Conservation (phyloP, 2,113 vertebrate species). For the Percopsis transmontana region DNA sequence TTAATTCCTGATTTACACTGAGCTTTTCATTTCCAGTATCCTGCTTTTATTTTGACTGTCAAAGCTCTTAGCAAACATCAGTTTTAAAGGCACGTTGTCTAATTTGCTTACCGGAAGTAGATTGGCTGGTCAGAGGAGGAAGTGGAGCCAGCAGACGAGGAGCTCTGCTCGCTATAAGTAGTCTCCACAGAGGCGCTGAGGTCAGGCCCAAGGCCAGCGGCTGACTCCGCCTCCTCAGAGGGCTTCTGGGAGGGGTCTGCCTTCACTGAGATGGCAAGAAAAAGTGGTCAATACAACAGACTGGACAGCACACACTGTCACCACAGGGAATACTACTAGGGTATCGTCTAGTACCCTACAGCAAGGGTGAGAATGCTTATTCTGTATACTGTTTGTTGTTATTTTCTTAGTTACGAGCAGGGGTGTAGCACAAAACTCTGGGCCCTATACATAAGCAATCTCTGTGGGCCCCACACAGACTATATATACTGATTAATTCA, state of each 20-base stretch:
- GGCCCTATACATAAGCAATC: too few species aligned
- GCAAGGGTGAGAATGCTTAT: too few species aligned
- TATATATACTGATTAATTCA: too few species aligned
- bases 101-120: conserved; percentile 84
- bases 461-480: too few species aligned
- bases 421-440: too few species aligned
- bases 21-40: not conserved
- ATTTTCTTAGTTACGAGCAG: too few species aligned
- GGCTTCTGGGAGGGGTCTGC: conserved; percentile 69
- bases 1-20: too few species aligned
- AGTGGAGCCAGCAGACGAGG: conserved; percentile 77
- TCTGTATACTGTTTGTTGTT: too few species aligned
- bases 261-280: conserved; percentile 62
- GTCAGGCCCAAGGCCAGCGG: conserved; percentile 62
- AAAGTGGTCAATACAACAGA: not conserved
- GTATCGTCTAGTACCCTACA: too few species aligned
- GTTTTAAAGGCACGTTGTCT: not conserved
- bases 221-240: conserved; percentile 63
- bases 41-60: not conserved
- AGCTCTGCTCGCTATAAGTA: conserved; percentile 77
- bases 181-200: conserved; percentile 78
- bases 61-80: not conserved
- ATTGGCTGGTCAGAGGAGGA: conserved; percentile 86
- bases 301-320: not conserved
- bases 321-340: too few species aligned